Evolutionary conservation across 2,888 invertebrate genomes (phyloP).

Genomic region (Polymixis flavicincta): DNA sequence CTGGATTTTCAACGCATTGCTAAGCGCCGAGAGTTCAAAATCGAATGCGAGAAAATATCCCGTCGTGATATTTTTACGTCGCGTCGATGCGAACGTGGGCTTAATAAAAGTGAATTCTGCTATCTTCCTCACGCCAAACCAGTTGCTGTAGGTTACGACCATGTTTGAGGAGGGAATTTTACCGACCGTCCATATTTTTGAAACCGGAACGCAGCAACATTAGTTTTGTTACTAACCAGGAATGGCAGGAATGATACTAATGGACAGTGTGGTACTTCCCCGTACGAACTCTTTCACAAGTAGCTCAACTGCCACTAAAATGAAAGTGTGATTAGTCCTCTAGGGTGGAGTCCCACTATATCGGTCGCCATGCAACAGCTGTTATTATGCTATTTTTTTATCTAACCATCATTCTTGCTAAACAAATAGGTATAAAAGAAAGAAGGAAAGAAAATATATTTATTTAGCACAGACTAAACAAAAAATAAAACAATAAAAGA

Average conservation of each 20-base stretch:
- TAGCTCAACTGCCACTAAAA: slow-evolving; percentile 20
- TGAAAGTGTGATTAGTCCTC: slow-evolving; percentile 34
- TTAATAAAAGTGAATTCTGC: background rate
- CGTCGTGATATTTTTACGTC: too few species aligned
- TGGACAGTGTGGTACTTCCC: background rate
- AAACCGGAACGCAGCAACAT: background rate
- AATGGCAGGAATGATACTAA: background rate
- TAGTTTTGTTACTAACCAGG: background rate
- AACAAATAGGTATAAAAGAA: too few species aligned
- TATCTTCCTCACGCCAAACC: background rate
- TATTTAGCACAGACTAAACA: too few species aligned
- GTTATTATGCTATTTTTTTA: too few species aligned
- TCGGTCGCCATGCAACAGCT: too few species aligned
- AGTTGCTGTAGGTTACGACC: background rate
- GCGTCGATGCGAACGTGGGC: too few species aligned
- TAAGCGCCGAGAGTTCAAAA: too few species aligned
- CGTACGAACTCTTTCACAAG: slow-evolving; percentile 2
- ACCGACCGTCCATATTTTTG: background rate
- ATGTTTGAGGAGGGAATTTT: background rate
- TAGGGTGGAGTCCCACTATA: slow-evolving; percentile 1
- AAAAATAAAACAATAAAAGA: too few species aligned
- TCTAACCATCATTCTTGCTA: too few species aligned
- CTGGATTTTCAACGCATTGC: too few species aligned
- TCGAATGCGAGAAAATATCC: too few species aligned
- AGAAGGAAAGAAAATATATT: too few species aligned